A percentile compares a stretch with the other conserved stretches of the same genome.
Conservation (phyloP, 2,797 vertebrate species). For the Pangasius sanitwongsei region DNA sequence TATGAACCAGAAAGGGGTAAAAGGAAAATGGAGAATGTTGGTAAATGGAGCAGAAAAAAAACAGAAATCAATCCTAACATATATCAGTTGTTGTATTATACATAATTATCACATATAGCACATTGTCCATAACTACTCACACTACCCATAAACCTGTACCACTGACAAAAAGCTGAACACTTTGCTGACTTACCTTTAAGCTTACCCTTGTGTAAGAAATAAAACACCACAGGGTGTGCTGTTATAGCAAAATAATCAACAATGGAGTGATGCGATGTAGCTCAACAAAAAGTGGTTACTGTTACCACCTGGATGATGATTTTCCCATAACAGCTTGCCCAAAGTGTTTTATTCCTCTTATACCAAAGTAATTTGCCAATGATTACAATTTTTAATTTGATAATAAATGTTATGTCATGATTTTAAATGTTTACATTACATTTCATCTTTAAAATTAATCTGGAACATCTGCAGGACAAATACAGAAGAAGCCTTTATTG, state of each 20-base stretch:
- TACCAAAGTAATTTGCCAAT: neutral
- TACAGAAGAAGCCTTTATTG: neutral
- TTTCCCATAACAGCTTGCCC: neutral
- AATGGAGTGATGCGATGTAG: neutral
- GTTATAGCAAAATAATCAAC: neutral
- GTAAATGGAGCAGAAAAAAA: neutral
- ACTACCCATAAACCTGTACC: neutral
- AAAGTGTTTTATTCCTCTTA: neutral
- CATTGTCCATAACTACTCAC: constrained; percentile 24
- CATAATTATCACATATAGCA: constrained; percentile 17
- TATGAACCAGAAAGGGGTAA: neutral
- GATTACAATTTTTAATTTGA: neutral
- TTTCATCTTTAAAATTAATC: neutral
- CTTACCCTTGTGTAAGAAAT: neutral
- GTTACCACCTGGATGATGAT: neutral
- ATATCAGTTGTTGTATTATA: neutral
- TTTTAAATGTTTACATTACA: neutral
- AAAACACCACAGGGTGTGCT: neutral
- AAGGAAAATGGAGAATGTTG: neutral
- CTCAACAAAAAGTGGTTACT: neutral
- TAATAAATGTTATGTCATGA: neutral
- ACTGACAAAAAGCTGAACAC: neutral
- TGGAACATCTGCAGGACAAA: neutral
- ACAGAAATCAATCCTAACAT: neutral
- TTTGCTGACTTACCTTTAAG: neutral